Percentiles rank a stretch among this genome's conserved stretches.
phyloP scores from a whole-genome alignment of 2,888 invertebrate species.

The Campoplex capitator region DNA sequence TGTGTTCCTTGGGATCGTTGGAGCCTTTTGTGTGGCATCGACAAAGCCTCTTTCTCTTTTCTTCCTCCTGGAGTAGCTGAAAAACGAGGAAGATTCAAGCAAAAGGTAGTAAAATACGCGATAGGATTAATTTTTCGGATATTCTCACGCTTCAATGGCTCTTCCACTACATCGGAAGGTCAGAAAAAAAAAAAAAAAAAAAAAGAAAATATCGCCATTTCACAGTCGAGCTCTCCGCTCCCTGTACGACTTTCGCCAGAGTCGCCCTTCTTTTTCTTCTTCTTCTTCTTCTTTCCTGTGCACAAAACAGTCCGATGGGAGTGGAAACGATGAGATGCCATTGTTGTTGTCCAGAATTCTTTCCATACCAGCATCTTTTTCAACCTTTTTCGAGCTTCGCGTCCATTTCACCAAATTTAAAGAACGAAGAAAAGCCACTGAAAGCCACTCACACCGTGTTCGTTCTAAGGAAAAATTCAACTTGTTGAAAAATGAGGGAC shows the following conservation, averaged over 20 bases:
- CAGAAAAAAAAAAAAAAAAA: background rate
- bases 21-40: conserved; percentile 32
- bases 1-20: conserved; percentile 39
- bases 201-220: background rate
- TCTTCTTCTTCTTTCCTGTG: background rate
- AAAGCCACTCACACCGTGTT: background rate
- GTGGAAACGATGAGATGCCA: conserved; percentile 10
- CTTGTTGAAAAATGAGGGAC: conserved; percentile 29
- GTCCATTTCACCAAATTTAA: conserved; percentile 8
- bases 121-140: conserved; percentile 60
- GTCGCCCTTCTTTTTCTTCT: background rate
- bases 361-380: background rate
- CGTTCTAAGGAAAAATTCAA: conserved; percentile 9
- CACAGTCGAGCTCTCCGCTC: conserved; percentile 4
- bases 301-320: background rate
- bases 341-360: conserved; percentile 19
- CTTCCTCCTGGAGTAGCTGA: background rate
- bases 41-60: background rate
- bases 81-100: conserved; percentile 2
- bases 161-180: conserved; percentile 27
- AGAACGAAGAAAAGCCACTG: background rate
- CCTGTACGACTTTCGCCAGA: background rate
- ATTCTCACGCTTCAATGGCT: conserved; percentile 61
- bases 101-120: conserved; percentile 28
- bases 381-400: conserved; percentile 11